Evolutionary conservation across 2,113 vertebrate genomes (phyloP), one percentile per base, ranked within the genome.

Genomic region (Onychostruthus taczanowskii): DNA sequence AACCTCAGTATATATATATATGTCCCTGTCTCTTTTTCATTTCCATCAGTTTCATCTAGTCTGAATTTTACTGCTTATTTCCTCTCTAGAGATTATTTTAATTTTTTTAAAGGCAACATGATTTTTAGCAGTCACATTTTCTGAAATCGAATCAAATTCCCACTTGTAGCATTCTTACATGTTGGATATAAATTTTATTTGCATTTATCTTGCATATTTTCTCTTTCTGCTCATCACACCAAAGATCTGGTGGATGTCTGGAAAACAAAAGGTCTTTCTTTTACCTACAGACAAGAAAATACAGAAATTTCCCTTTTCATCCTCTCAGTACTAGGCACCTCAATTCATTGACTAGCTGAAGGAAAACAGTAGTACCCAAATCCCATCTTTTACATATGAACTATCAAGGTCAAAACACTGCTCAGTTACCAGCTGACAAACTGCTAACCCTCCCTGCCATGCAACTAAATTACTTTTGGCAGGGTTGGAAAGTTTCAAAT

Each of bases 401-500:
- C 73, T 67, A 87, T 74, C 62, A 96, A 95, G 68, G 61, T 80
- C 79, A 93, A 93, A 96, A 90, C 9, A 56, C 46, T 35, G 44
- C 49, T 87, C 78, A 86, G 46, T 58, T 85, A 85, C 17, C 62
- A 93, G 55, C 30, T 76, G 62, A 74, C 22, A 84, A 81, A 91
- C 46, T 49, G 39, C 52, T 87, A 47, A 72, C 21, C 43, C 61
- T 93, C 68, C 81, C 76, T 73, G 44, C 37, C 62, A 89, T 13
- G 75, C 83, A 95, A 87, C 59, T 85, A 91, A 94, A 96, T 87
- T 64, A 96, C 70, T 97, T 97, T 90, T 94, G 89, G 93, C 74
- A 97, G 84, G 73, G 66, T 72, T 90, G 64, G 91, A 96, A 97
- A 96, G 94, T 97, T 97, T 95, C 73, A 97, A 97, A 96, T 56